A percentile compares a stretch with the other conserved stretches of the same genome.
Conservation (phyloP, 2,113 vertebrate genomes). For the Proterorhinus semilunaris region DNA sequence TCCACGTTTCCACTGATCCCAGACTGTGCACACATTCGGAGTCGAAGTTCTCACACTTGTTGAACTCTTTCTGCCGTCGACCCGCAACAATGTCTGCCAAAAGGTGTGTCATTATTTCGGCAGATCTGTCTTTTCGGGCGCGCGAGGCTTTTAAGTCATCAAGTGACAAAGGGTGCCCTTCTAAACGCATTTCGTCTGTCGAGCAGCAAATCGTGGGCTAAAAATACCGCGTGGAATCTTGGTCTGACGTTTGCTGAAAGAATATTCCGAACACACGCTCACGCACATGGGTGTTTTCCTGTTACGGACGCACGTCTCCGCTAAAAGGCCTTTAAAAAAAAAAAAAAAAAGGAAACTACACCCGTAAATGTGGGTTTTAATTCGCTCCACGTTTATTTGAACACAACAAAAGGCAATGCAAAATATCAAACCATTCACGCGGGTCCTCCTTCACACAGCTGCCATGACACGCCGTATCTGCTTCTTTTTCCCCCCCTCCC, state of each 20-base stretch:
- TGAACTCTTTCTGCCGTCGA: no score
- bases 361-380: not conserved
- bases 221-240: no score
- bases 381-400: not conserved
- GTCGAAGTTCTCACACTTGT: no score
- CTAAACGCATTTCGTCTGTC: not conserved
- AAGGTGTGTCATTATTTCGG: not conserved
- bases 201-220: not conserved
- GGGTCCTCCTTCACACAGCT: constrained; percentile 15
- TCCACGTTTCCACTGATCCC: no score
- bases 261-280: not conserved
- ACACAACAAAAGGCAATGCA: not conserved
- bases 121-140: not conserved
- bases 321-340: no score
- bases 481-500: constrained; percentile 24
- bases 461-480: constrained; percentile 42
- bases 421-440: constrained; percentile 41
- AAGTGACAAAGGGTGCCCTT: not conserved
- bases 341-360: not conserved
- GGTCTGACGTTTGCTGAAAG: not conserved
- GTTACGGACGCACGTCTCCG: not conserved
- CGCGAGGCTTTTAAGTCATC: not conserved
- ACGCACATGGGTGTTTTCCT: not conserved
- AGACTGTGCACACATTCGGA: no score
- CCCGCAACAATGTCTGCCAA: no score